phyloP scores from a whole-genome alignment of 2,797 vertebrate genomes.

The Eidolon dupreanum region DNA sequence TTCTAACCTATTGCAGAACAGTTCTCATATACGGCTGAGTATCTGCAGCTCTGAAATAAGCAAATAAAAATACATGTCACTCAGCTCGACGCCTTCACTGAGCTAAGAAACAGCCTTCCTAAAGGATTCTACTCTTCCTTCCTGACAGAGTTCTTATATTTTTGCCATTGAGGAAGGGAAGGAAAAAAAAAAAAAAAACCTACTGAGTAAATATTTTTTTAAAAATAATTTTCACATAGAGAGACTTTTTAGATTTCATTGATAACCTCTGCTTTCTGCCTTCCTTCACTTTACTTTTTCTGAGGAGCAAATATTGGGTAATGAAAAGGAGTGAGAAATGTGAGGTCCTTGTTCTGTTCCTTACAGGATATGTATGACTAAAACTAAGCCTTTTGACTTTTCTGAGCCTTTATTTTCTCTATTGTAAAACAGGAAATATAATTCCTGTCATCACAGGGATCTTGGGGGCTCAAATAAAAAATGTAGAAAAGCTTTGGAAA shows the following conservation, averaged over 20 bases:
- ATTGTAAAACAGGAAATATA: not conserved
- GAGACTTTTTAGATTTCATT: not conserved
- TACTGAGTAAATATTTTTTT: not conserved
- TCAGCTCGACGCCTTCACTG: slow-evolving; percentile 3
- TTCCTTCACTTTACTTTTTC: not conserved
- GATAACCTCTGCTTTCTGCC: not conserved
- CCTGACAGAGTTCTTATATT: not conserved
- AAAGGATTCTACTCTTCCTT: not conserved
- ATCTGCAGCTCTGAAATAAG: slow-evolving; percentile 15
- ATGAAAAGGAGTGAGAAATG: not conserved
- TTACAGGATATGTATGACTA: not conserved
- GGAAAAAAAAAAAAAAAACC: not conserved
- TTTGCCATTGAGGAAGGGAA: not conserved
- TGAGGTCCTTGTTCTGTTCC: not conserved
- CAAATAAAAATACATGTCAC: not conserved
- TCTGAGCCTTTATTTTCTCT: slow-evolving; percentile 16
- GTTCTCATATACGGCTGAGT: not conserved
- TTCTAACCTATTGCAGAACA: not conserved
- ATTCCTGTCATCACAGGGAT: not conserved
- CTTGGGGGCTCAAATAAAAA: slow-evolving; percentile 14
- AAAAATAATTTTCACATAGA: not conserved
- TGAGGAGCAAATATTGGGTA: not conserved
- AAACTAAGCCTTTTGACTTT: not conserved
- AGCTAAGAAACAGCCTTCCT: not conserved
- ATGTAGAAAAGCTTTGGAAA: not conserved